Conservation (phyloP, 2,888 invertebrate genomes). For the Apodemia hepburni region DNA sequence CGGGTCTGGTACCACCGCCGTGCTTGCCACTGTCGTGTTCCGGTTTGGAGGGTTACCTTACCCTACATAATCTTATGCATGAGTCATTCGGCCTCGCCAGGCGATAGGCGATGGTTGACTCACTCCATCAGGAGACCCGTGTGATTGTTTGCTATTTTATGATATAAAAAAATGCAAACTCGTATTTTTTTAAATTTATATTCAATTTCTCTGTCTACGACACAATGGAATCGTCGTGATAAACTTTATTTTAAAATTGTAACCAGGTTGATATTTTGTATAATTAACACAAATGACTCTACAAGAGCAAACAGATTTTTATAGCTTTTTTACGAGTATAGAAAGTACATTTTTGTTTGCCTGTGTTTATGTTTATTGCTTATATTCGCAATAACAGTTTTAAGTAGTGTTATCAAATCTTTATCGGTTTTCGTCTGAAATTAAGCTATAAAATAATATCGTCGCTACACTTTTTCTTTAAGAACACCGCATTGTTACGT, state of each 20-base stretch:
- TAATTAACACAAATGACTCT: constrained; percentile 1
- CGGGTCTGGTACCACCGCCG: no score
- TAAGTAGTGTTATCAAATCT: constrained; percentile 17
- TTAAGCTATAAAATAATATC: constrained; percentile 20
- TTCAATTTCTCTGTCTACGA: neutral
- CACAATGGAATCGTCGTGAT: neutral
- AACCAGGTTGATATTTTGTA: neutral
- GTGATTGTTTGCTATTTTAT: no score
- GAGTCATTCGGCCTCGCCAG: no score
- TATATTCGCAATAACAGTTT: constrained; percentile 9
- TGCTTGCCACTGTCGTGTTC: no score
- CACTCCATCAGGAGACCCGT: no score
- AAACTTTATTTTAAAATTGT: neutral
- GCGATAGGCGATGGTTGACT: no score
- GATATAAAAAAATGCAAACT: no score
- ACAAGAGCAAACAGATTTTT: constrained; percentile 1
- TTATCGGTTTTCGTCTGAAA: constrained; percentile 20
- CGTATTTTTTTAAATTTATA: no score
- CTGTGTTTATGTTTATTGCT: constrained; percentile 11
- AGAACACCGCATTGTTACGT: neutral
- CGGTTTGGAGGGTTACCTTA: no score
- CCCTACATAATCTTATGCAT: no score
- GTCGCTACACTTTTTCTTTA: constrained; percentile 12
- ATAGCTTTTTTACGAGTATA: constrained; percentile 15
- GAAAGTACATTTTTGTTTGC: constrained; percentile 12